Conservation (phyloP, 2,888 invertebrate species). For the Cryptophagus acutangulus region DNA sequence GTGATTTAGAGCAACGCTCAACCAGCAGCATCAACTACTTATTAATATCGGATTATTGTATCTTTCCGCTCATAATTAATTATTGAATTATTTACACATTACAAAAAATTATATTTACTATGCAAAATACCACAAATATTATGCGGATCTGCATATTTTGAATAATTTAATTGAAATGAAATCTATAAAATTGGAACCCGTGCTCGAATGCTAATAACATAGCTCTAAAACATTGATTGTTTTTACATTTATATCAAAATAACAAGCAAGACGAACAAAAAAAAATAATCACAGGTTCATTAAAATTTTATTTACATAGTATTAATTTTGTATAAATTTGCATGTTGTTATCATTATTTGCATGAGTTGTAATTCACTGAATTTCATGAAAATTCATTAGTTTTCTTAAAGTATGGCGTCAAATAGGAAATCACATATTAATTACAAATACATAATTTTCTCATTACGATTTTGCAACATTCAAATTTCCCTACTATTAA, state of each 20-base stretch:
- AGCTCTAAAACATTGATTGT: slow-evolving; percentile 6
- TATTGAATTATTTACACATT: too few relatives aligned
- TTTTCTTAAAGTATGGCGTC: slow-evolving; percentile 23
- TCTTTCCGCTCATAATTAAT: too few relatives aligned
- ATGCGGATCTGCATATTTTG: too few relatives aligned
- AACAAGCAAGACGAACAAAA: slow-evolving; percentile 10
- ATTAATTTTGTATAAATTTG: slow-evolving; percentile 40
- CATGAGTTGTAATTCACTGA: slow-evolving; percentile 32
- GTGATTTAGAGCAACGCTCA: too few relatives aligned
- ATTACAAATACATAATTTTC: slow-evolving; percentile 16
- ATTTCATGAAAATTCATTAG: slow-evolving; percentile 39
- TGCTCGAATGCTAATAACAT: slow-evolving; percentile 3
- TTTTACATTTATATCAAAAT: slow-evolving; percentile 9
- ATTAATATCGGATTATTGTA: slow-evolving; percentile 1
- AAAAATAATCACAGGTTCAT: slow-evolving; percentile 19
- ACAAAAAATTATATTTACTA: too few relatives aligned
- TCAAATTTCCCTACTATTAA: slow-evolving; percentile 2
- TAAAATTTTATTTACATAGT: slow-evolving; percentile 35
- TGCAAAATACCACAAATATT: too few relatives aligned
- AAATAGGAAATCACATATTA: slow-evolving; percentile 19
- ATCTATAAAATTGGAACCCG: too few relatives aligned
- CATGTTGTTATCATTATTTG: slow-evolving; percentile 36
- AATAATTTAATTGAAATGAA: too few relatives aligned
- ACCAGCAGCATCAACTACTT: too few relatives aligned
- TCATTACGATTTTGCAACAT: slow-evolving; percentile 7